phyloP scores from a whole-genome alignment of 2,113 vertebrate genomes.

The Sander lucioperca region DNA sequence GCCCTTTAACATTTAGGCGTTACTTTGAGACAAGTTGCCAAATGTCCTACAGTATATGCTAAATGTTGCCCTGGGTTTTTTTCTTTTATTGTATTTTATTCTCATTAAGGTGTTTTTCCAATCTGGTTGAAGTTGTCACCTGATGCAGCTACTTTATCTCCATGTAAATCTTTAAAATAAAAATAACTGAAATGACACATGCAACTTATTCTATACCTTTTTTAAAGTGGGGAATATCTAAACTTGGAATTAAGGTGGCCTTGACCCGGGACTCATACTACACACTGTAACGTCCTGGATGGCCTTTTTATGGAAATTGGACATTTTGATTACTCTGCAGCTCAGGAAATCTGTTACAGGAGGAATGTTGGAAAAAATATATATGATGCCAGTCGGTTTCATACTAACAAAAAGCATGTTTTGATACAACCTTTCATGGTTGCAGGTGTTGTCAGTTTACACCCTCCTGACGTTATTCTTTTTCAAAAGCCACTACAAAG shows the following conservation, averaged over 20 bases:
- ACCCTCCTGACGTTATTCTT: neutral
- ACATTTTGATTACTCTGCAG: too few relatives aligned
- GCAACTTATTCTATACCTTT: neutral
- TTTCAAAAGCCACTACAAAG: neutral
- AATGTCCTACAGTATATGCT: conserved; percentile 4
- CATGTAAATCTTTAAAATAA: neutral
- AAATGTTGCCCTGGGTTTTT: neutral
- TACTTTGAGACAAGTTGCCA: conserved; percentile 45
- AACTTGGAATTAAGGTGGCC: neutral
- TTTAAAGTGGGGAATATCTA: neutral
- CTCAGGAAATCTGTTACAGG: too few relatives aligned
- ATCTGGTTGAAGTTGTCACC: neutral
- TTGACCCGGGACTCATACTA: neutral
- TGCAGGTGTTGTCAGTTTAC: too few relatives aligned
- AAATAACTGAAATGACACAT: neutral
- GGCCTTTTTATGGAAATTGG: too few relatives aligned
- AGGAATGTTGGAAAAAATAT: too few relatives aligned
- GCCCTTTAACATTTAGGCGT: conserved; percentile 18
- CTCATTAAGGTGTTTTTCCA: neutral
- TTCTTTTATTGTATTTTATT: neutral
- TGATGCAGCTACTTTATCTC: neutral
- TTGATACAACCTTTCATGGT: too few relatives aligned
- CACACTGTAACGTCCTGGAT: neutral
- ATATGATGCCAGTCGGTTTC: too few relatives aligned
- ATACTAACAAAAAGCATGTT: too few relatives aligned